Base-by-base conservation (phyloP, 2,113 vertebrate species). In the Eulemur macaco region DNA sequence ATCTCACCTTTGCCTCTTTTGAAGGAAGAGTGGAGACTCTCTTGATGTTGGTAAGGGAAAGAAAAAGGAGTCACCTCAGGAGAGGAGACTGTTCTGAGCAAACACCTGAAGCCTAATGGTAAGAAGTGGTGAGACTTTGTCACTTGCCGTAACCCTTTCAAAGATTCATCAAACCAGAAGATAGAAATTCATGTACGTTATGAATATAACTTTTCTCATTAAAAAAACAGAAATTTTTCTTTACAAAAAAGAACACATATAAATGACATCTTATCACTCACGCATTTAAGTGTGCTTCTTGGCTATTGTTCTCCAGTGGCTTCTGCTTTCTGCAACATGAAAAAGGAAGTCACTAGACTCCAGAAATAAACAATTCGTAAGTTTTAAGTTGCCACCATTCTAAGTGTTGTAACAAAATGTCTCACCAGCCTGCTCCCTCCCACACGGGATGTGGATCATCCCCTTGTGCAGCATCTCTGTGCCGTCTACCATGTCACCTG, bases 231-330 rank as follows among this genome's bases (percentile, higher is more conserved):
- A 94, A 52, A 91, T 21, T 87, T 60, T 96, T 97, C 87, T 52
- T 64, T 97, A 87, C 42, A 94, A 76, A 85, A 23, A 80, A 34
- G 94, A 95, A 15, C 63, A 66, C 50, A 98, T 98, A 95, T 58
- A 98, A 98, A 95, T 63, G 15, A 3, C 68, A 74, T 94, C 63
- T 87, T 74, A 45, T 77, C 91, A 98, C 99, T 98, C 99, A 99
- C 99, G 99, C 99, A 99, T 99, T 99, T 99, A 81, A 99, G 99
- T 98, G 99, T 99, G 93, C 99, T 99, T 98, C 99, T 99, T 96
- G 99, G 99, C 98, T 99, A 99, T 98, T 99, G 99, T 98, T 99
- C 99, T 98, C 99, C 99, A 96, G 98, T 98, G 60, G 99, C 99
- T 98, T 99, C 99, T 98, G 99, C 99, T 99, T 99, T 99, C 99